Base-by-base conservation (phyloP, 1,140 invertebrate species). In the Sipha flava region DNA sequence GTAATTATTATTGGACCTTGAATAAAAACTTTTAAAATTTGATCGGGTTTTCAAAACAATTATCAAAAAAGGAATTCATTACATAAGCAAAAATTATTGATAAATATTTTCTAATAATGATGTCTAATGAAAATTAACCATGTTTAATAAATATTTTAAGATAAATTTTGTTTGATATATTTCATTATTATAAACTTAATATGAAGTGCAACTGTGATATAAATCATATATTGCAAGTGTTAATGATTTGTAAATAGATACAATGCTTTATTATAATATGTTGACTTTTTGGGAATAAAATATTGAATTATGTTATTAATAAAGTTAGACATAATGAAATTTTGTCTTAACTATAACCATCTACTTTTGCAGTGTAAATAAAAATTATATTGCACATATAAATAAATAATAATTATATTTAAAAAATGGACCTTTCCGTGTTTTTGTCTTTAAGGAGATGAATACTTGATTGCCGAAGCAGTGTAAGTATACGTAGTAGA, bases 401-500 rank as follows among this genome's bases (percentile, higher is more conserved):
- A 40, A 73, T 73, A 52, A 21, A 75, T 37, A 75, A 21, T 54
- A 18, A 26, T n/a, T n/a, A n/a, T 47, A 29, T 29, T 66, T 26
- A 47, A 49, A 73, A 34, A 75, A 37, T 75, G 45, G 70, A 75
- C 47, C 47, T 1, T 75, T 52, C 47, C 70, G 37, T 54, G 70
- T 75, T 54, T 72, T 75, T 54, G 10, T 54, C 47, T 37, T 54
- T 23, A 29, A 45, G 66, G 66, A 70, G 66, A 54, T 52, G 70
- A 75, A 21, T 75, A 54, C n/a, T 75, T 54, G 49, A 23, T 75
- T 57, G 73, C 49, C 73, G 21, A 57, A 77, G 73, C 49, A 77
- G 49, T 57, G 49, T 43, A 77, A 77, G 14, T 54, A 49, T 21
- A 54, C 16, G 72, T 57, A 40, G 49, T 77, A 7, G 52, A 77